Evolutionary conservation across 1,140 invertebrate species (phyloP).

Genomic region (Drosophila tropicalis): DNA sequence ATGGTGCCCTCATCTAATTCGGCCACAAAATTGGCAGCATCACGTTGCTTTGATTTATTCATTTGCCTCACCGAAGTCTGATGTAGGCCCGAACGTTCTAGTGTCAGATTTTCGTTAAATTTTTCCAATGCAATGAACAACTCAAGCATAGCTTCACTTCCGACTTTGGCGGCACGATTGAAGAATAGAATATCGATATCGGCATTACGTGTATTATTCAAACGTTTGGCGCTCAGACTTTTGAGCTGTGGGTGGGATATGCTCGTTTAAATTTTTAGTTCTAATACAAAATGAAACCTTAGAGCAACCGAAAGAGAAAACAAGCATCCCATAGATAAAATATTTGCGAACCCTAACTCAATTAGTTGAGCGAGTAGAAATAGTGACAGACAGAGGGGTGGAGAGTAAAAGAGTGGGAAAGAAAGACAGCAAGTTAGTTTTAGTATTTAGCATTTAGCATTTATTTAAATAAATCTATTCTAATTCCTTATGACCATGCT

Average conservation of each 20-base stretch:
- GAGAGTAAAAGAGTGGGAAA: background rate
- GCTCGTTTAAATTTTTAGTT: constrained; percentile 9
- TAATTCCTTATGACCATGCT: constrained; percentile 52
- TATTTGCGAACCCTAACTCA: no score
- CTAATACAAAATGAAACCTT: background rate
- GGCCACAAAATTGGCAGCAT: constrained; percentile 47
- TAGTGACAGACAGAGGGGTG: no score
- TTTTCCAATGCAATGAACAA: constrained; percentile 86
- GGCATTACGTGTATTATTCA: constrained; percentile 91
- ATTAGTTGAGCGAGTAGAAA: no score
- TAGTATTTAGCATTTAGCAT: background rate
- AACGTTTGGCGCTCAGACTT: constrained; percentile 73
- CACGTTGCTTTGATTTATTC: constrained; percentile 17
- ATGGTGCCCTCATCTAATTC: constrained; percentile 54
- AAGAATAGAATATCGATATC: constrained; percentile 86
- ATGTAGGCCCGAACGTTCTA: constrained; percentile 68
- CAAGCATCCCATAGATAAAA: background rate
- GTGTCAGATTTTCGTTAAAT: constrained; percentile 46
- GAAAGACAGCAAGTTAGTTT: no score
- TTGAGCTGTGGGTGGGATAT: constrained; percentile 44
- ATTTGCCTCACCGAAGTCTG: constrained; percentile 30
- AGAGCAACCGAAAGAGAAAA: background rate
- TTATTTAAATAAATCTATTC: constrained; percentile 10
- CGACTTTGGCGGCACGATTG: constrained; percentile 94
- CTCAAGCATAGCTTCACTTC: constrained; percentile 94